These are phyloP conservation scores for Speoplatyrhinus poulsoni DNA, from an alignment of 2,113 vertebrate genomes.

Conservation along the genomic window DNA sequence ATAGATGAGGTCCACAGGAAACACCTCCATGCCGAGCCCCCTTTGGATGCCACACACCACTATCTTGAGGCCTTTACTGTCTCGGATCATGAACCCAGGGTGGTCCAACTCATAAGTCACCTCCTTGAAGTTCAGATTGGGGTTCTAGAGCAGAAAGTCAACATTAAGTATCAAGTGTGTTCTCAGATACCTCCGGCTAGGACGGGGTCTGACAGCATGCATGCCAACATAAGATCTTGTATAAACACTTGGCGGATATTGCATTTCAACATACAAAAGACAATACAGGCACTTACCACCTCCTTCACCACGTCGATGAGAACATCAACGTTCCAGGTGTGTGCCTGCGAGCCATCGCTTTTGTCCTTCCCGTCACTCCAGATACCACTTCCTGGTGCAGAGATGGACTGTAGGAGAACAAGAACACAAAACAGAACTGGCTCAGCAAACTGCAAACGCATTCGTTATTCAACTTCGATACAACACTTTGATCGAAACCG, in stretches of 20 bases:
- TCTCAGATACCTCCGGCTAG: not conserved
- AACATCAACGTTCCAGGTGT: constrained; percentile 98
- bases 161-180: not conserved
- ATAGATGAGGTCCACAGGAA: constrained; percentile 96
- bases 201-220: not conserved
- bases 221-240: no score
- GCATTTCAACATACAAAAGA: not conserved
- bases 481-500: no score
- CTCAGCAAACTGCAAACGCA: no score
- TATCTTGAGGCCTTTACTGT: constrained; percentile 95
- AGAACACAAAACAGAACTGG: not conserved
- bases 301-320: constrained; percentile 98
- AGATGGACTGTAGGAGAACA: constrained; percentile 82
- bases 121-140: constrained; percentile 96
- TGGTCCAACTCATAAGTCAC: constrained; percentile 98
- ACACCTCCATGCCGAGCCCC: constrained; percentile 93
- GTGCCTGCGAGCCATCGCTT: constrained; percentile 90
- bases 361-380: constrained; percentile 99
- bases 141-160: constrained; percentile 79
- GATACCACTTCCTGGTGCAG: constrained; percentile 95
- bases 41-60: constrained; percentile 97
- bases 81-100: constrained; percentile 92
- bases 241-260: not conserved
- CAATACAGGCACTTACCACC: constrained; percentile 79
- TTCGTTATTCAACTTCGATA: no score